Conservation (phyloP, 2,113 vertebrate genomes). For the Melanostigma gelatinosum region DNA sequence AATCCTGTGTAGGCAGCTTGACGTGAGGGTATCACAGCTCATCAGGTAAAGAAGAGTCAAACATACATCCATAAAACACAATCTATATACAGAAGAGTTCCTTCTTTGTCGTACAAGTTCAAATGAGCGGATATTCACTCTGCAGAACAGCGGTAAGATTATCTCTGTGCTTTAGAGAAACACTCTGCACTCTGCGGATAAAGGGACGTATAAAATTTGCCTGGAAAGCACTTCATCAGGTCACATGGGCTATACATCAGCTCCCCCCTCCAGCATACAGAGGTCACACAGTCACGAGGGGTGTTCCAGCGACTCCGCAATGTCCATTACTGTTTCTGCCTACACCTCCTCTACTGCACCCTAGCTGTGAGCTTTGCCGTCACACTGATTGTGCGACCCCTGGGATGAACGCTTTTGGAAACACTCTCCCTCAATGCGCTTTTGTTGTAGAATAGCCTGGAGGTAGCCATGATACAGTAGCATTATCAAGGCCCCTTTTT, state of each 20-base stretch:
- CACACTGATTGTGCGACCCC: conserved; percentile 31
- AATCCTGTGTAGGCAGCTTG: not conserved
- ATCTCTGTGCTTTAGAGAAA: not conserved
- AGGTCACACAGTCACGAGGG: conserved; percentile 25
- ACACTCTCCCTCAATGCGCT: conserved; percentile 48
- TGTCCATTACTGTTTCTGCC: conserved; percentile 31
- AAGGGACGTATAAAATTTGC: not conserved
- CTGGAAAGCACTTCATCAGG: conserved; percentile 18
- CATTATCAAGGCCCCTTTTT: conserved; percentile 36
- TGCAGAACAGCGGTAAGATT: not conserved
- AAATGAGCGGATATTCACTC: not conserved
- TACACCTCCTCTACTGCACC: conserved; percentile 13
- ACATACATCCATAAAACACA: not conserved
- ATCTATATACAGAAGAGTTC: not conserved
- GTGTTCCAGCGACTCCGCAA: not conserved
- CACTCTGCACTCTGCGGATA: not conserved
- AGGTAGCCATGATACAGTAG: conserved; percentile 52
- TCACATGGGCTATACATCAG: not conserved
- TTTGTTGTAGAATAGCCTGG: conserved; percentile 66
- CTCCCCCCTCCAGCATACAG: not conserved
- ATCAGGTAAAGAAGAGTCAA: not conserved
- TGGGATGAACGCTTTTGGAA: conserved; percentile 43
- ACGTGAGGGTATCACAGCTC: too few species aligned
- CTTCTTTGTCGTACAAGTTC: not conserved
- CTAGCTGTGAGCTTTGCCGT: conserved; percentile 45